A percentile compares a stretch with the other conserved stretches of the same genome.
Evolutionary conservation across 2,113 vertebrate species (phyloP).

Genomic region (Acrocephalus kingi): DNA sequence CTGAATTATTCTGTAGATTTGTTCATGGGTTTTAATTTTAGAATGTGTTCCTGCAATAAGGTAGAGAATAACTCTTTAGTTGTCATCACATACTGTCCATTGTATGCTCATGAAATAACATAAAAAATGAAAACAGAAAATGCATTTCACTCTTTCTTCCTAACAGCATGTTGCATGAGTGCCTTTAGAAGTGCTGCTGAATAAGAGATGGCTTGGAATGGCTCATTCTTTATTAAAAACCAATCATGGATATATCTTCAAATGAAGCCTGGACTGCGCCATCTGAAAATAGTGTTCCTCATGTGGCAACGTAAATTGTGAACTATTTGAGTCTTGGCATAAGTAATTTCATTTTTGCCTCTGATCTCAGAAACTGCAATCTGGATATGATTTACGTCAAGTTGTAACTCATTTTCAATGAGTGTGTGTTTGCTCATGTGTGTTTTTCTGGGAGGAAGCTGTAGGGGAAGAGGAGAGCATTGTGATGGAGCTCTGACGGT

Average conservation of each 20-base stretch:
- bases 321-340: conserved; percentile 41
- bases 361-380: conserved; percentile 49
- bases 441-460: background rate
- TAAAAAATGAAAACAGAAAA: conserved; percentile 67
- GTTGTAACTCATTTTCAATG: conserved; percentile 57
- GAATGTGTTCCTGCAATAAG: conserved; percentile 77
- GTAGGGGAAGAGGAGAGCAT: background rate
- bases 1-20: conserved; percentile 85
- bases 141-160: conserved; percentile 39
- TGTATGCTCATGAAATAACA: conserved; percentile 54
- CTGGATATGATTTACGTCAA: conserved; percentile 53
- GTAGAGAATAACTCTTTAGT: conserved; percentile 71
- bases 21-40: conserved; percentile 84
- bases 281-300: conserved; percentile 32
- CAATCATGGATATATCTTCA: conserved; percentile 37
- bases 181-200: conserved; percentile 57
- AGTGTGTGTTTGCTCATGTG: background rate
- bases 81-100: conserved; percentile 61
- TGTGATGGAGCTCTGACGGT: background rate
- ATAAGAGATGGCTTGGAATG: conserved; percentile 42
- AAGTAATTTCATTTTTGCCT: conserved; percentile 48
- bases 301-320: background rate
- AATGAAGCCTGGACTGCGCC: conserved; percentile 24
- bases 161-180: conserved; percentile 8
- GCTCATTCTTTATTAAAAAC: conserved; percentile 64